Base-by-base conservation (phyloP, 2,888 invertebrate species). In the Apotomis betuletana region DNA sequence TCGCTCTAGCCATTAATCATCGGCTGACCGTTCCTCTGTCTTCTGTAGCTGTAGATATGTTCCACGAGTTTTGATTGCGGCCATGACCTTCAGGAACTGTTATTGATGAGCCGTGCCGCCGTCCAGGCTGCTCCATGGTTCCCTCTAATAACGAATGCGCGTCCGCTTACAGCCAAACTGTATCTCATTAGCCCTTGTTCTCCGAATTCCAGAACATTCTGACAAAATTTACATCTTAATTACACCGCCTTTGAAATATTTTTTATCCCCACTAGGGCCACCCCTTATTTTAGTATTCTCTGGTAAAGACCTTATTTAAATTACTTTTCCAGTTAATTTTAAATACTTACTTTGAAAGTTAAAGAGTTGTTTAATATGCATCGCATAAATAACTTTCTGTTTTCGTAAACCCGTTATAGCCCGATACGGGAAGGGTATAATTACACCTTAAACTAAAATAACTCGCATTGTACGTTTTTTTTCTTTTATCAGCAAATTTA, bases 271-370 rank as follows among this genome's bases (percentile, higher is more conserved):
- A 44, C 27, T 15, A 73, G 72, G 69, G 67, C 5, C 6, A 41
- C 73, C 64, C 60, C 59, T 70, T 79, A 76, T 77, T 79, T 80
- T 63, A 74, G 78, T 73, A 74, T 77, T 79, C 75, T 71, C 74
- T 75, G 73, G 74, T 76, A 75, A 76, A 77, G 80, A 78, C 77
- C 77, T 82, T 81, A 85, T 83, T 84, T 76, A 83, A 83, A 84
- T 83, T 78, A 78, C 75, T 78, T 78, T 77, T 77, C 38, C 71
- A 77, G 77, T 73, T 77, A 79, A 80, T 83, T 83, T 79, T 75
- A 80, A 81, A 79, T 79, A 77, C 78, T 76, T 79, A 77, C 78
- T 76, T 77, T 67, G 77, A 75, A 74, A 71, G 64, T 69, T 75
- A 15, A 74, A 77, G 67, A 68, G 69, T 77, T 79, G 76, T 79